Percentiles rank a stretch among this genome's conserved stretches.
These are phyloP conservation scores for Notarius lentiginosus DNA, from an alignment of 2,113 vertebrate genomes.

Conservation along the genomic window DNA sequence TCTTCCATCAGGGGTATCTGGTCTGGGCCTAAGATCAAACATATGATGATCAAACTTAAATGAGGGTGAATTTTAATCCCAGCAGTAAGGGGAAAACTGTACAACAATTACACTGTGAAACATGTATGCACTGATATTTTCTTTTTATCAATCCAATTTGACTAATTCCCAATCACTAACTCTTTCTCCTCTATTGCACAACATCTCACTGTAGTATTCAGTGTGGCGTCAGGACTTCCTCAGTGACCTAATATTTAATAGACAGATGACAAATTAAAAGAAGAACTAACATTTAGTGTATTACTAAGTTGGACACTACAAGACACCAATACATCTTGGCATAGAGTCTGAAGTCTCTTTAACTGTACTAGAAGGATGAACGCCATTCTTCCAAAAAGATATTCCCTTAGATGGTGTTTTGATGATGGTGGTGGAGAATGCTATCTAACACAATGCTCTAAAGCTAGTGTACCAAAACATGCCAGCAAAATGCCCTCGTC, in stretches of 20 bases:
- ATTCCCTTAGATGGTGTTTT: background rate
- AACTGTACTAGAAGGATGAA: background rate
- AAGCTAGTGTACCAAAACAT: background rate
- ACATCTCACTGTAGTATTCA: background rate
- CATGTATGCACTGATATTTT: background rate
- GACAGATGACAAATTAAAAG: background rate
- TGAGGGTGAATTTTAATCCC: background rate
- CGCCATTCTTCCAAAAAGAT: background rate
- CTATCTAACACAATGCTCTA: background rate
- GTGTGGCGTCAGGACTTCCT: background rate
- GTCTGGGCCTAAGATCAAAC: slow-evolving; percentile 76
- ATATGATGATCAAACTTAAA: slow-evolving; percentile 18
- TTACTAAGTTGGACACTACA: background rate
- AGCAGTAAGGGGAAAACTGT: background rate
- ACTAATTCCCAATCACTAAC: background rate
- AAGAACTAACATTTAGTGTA: background rate
- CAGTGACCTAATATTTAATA: background rate
- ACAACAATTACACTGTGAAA: background rate
- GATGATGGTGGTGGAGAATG: background rate
- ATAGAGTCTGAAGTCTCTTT: background rate
- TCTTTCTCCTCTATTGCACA: background rate
- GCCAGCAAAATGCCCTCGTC: background rate
- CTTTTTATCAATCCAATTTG: background rate
- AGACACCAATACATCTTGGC: background rate
- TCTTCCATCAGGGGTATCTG: slow-evolving; percentile 94